phyloP scores from a whole-genome alignment of 2,113 vertebrate genomes.

The Otus sunia region DNA sequence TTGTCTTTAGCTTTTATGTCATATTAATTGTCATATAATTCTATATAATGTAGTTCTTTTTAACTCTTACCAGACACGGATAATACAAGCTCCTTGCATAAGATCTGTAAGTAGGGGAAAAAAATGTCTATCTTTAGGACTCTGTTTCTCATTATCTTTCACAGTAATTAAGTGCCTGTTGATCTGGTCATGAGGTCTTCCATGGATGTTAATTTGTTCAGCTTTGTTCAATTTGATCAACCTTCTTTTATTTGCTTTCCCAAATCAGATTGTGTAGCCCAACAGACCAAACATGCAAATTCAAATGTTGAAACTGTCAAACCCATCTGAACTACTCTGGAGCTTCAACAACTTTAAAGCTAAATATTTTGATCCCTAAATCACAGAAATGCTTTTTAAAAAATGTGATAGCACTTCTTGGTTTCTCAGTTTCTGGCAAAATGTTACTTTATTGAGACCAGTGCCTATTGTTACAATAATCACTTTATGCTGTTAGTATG shows the following conservation, averaged over 20 bases:
- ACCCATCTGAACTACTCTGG: neutral
- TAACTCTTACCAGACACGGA: neutral
- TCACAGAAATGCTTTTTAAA: neutral
- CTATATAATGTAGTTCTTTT: neutral
- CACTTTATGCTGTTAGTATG: neutral
- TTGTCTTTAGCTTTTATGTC: neutral
- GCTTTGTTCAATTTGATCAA: neutral
- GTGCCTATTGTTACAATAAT: neutral
- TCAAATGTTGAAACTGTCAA: neutral
- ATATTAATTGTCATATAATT: neutral
- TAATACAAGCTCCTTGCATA: neutral
- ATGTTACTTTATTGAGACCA: neutral
- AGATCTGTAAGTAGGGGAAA: rapidly evolving
- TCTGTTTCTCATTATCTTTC: neutral
- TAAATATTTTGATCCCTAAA: neutral
- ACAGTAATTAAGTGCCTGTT: neutral
- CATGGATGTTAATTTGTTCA: neutral
- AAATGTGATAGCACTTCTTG: neutral
- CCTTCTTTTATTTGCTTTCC: neutral
- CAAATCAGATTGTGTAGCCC: neutral
- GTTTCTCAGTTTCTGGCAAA: neutral
- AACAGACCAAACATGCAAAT: neutral
- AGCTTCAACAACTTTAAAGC: neutral
- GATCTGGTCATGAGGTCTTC: neutral
- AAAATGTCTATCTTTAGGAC: neutral